phyloP scores from a whole-genome alignment of 37 sponge, comb jelly and placozoan species.

The Chondrosia reniformis region DNA sequence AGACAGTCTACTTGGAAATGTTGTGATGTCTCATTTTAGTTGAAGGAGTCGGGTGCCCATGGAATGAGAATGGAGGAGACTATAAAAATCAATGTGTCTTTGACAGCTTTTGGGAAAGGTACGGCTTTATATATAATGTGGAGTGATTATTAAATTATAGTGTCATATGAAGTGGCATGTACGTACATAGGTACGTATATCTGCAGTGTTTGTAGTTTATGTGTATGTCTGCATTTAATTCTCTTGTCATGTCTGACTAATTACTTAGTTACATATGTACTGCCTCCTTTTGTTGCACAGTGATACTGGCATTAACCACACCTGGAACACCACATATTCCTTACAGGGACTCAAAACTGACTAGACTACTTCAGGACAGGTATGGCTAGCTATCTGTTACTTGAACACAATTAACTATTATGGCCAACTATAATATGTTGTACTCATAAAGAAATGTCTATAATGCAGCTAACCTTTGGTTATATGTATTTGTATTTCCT shows the following conservation, averaged over 20 bases:
- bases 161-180: not conserved
- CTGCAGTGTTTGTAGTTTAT: not conserved
- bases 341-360: conserved; percentile 93
- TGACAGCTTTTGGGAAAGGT: conserved; percentile 90
- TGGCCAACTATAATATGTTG: no score
- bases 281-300: conserved; percentile 11
- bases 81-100: conserved; percentile 89
- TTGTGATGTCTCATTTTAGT: no score
- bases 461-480: no score
- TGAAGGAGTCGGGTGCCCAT: conserved; percentile 74
- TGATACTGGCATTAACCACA: conserved; percentile 88
- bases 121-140: not conserved
- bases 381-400: no score
- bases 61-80: conserved; percentile 82
- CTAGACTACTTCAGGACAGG: conserved; percentile 83
- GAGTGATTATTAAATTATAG: no score
- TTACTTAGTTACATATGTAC: not conserved
- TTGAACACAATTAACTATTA: no score
- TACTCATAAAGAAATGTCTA: no score
- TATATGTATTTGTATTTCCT: no score
- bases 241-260: not conserved
- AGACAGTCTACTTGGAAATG: no score
- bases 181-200: not conserved
- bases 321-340: conserved; percentile 74
- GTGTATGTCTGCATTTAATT: not conserved